Percentiles rank a stretch among this genome's conserved stretches.
Conservation (phyloP, 2,797 vertebrate species). For the Euthynnus affinis region DNA sequence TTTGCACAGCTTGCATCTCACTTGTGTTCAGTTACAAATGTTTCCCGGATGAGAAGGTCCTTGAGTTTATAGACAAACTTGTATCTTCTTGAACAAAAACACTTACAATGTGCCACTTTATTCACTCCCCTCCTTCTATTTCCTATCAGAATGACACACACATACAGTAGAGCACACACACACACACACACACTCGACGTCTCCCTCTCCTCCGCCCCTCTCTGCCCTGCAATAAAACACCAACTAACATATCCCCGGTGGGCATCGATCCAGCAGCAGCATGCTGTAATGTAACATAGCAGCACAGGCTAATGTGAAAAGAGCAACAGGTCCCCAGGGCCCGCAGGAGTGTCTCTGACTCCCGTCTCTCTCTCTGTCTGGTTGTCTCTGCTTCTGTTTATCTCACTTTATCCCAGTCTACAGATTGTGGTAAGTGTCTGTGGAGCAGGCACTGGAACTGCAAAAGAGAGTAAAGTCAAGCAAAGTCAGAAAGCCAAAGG, state of each 20-base stretch:
- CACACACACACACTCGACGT: not conserved
- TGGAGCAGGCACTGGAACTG: not conserved
- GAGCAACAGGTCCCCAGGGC: conserved; percentile 73
- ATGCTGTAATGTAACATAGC: conserved; percentile 61
- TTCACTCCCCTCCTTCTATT: not conserved
- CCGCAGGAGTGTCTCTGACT: conserved; percentile 34
- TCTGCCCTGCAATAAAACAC: conserved; percentile 61
- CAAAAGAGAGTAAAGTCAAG: conserved; percentile 1
- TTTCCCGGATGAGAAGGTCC: not conserved
- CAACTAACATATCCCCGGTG: conserved; percentile 59
- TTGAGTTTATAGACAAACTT: not conserved
- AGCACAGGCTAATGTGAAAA: conserved; percentile 65
- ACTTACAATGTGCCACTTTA: not conserved
- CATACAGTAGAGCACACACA: not conserved
- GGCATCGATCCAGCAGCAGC: conserved; percentile 63
- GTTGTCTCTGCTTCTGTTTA: not conserved
- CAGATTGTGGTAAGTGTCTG: not conserved
- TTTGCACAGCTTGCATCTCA: not conserved
- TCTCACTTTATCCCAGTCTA: not conserved
- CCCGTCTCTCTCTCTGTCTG: conserved; percentile 7
- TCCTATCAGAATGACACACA: conserved; percentile 1
- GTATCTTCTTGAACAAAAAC: not conserved
- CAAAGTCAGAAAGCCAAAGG: not conserved
- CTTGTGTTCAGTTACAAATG: conserved; percentile 1
- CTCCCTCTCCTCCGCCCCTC: conserved; percentile 17